Percentiles rank a stretch among this genome's conserved stretches.
Evolutionary conservation across 1,140 invertebrate species (phyloP).

Genomic region (Tetranychus urticae): DNA sequence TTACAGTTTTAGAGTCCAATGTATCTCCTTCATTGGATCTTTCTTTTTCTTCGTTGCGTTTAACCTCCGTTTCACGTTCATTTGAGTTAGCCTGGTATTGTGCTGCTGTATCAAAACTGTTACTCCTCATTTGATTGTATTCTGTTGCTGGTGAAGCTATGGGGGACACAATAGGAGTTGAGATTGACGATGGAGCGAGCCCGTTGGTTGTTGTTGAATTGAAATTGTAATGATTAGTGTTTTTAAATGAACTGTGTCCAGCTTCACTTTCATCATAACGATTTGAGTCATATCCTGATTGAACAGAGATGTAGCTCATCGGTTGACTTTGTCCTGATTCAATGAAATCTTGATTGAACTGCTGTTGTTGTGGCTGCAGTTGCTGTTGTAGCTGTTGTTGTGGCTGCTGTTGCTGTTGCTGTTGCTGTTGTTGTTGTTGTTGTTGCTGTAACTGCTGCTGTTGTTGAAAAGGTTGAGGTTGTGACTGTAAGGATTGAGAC

Average conservation of each 20-base stretch:
- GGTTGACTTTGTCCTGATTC: too few species aligned
- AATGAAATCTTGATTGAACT: too few species aligned
- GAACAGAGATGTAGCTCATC: too few species aligned
- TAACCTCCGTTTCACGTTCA: not conserved
- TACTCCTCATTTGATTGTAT: not conserved
- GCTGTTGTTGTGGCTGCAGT: not conserved
- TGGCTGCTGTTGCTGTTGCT: not conserved
- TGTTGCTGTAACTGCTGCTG: not conserved
- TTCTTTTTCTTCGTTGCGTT: not conserved
- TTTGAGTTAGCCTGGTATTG: not conserved
- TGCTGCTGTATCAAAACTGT: not conserved
- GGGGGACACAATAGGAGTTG: not conserved
- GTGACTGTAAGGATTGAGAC: not conserved
- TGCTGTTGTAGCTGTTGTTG: not conserved
- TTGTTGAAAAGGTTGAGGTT: not conserved
- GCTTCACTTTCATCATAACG: not conserved
- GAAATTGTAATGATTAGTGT: not conserved
- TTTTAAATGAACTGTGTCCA: not conserved
- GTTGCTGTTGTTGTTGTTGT: not conserved
- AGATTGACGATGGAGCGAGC: not conserved
- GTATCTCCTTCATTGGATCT: not conserved
- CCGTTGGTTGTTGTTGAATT: not conserved
- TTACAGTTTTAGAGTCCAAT: not conserved
- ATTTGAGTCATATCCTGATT: not conserved
- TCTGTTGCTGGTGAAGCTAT: not conserved